phyloP scores from a whole-genome alignment of 1,140 invertebrate genomes.

The Asbolus verrucosus region DNA sequence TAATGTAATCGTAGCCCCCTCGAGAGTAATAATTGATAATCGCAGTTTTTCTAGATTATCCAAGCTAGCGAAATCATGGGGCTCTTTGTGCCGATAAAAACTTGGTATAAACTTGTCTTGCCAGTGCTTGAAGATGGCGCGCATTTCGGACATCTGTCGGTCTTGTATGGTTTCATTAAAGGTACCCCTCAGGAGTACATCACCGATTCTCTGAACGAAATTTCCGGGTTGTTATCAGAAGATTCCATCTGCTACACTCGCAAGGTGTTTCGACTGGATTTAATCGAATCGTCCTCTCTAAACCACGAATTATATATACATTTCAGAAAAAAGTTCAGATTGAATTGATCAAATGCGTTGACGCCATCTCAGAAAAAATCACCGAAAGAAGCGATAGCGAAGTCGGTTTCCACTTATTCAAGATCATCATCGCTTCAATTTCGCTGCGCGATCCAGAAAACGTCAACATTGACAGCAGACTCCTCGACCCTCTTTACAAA shows the following conservation, averaged over 20 bases:
- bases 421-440: conserved; percentile 55
- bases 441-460: conserved; percentile 57
- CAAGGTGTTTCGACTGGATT: no score
- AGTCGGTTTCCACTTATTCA: conserved; percentile 58
- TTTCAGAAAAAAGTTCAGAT: conserved; percentile 58
- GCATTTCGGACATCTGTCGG: conserved; percentile 67
- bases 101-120: conserved; percentile 67
- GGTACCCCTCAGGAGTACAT: conserved; percentile 63
- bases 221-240: conserved; percentile 61
- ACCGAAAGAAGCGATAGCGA: conserved; percentile 15
- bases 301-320: no score
- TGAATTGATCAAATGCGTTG: conserved; percentile 58
- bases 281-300: no score
- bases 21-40: no score
- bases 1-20: conserved; percentile 71
- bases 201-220: conserved; percentile 53
- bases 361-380: conserved; percentile 54
- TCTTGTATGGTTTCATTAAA: conserved; percentile 68
- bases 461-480: conserved; percentile 23
- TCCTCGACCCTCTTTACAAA: conserved; percentile 54
- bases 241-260: conserved; percentile 64
- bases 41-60: conserved; percentile 65
- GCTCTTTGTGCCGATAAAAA: conserved; percentile 72
- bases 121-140: conserved; percentile 66
- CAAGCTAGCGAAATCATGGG: conserved; percentile 72